Percentiles rank a stretch among this genome's conserved stretches.
phyloP scores from a whole-genome alignment of 1,140 invertebrate species.

The Himalopsyche phryganea region DNA sequence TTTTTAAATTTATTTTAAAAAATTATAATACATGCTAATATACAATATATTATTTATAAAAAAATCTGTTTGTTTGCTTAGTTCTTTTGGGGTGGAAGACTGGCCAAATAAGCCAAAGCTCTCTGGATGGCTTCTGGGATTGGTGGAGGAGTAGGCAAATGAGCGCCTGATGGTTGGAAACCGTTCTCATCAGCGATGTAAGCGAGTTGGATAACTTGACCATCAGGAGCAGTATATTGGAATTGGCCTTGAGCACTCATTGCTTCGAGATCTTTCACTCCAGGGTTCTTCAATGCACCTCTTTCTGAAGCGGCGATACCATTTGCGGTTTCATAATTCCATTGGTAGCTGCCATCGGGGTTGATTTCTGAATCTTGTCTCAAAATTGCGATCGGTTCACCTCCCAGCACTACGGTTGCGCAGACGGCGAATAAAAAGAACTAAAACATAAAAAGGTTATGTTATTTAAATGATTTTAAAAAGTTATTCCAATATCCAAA shows the following conservation, averaged over 20 bases:
- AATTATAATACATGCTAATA: too few species aligned
- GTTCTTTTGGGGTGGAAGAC: conserved; percentile 45
- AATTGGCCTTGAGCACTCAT: conserved; percentile 51
- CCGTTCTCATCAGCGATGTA: conserved; percentile 69
- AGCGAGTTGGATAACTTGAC: conserved; percentile 50
- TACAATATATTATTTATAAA: too few species aligned
- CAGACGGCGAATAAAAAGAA: conserved; percentile 1
- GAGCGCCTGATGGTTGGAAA: conserved; percentile 60
- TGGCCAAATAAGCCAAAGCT: conserved; percentile 55
- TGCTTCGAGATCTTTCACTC: too few species aligned
- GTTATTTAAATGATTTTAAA: too few species aligned
- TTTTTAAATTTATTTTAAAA: too few species aligned
- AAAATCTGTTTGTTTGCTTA: too few species aligned
- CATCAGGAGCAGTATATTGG: conserved; percentile 67
- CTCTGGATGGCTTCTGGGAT: conserved; percentile 66
- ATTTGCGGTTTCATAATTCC: conserved; percentile 59
- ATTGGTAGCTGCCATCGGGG: conserved; percentile 53
- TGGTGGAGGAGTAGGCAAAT: conserved; percentile 67
- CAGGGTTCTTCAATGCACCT: conserved; percentile 53
- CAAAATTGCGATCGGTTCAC: conserved; percentile 43
- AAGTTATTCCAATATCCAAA: too few species aligned
- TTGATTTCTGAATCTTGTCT: conserved; percentile 48
- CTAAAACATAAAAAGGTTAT: not conserved
- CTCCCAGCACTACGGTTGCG: not conserved
- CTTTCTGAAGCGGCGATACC: conserved; percentile 55